A percentile compares a stretch with the other conserved stretches of the same genome.
Evolutionary conservation across 2,113 vertebrate genomes (phyloP).

Genomic region (Nothocercus julius): DNA sequence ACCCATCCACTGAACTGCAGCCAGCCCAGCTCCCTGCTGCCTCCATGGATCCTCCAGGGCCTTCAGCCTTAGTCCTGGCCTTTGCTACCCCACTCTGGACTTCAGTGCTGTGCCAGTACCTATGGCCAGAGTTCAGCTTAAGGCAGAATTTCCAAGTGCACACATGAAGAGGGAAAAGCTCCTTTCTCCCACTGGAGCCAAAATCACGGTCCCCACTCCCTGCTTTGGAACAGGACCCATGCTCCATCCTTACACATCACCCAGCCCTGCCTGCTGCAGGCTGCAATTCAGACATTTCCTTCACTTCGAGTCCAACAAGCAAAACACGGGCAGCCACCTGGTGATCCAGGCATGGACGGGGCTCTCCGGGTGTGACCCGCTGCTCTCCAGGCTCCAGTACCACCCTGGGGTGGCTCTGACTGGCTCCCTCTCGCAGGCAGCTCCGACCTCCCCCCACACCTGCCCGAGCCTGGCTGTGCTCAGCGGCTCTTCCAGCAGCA

Average conservation of each 20-base stretch:
- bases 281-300: background rate
- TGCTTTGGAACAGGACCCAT: rapidly evolving
- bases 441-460: background rate
- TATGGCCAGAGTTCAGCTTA: background rate
- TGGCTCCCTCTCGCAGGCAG: background rate
- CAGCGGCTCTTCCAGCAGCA: too few relatives aligned
- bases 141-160: rapidly evolving
- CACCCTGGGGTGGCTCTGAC: rapidly evolving
- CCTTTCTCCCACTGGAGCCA: background rate
- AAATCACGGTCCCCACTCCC: background rate
- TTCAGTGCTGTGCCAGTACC: background rate
- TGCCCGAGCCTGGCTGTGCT: rapidly evolving
- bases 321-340: background rate
- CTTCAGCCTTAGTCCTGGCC: rapidly evolving
- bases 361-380: background rate
- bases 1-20: background rate
- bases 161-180: background rate
- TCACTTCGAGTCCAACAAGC: background rate
- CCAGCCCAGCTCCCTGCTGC: background rate
- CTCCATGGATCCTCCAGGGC: rapidly evolving
- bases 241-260: background rate
- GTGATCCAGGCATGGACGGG: too few relatives aligned
- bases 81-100: background rate
- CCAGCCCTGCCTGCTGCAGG: rapidly evolving
- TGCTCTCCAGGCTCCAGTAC: rapidly evolving